Conservation (phyloP, 2,888 invertebrate genomes). For the Brachyptera putata region DNA sequence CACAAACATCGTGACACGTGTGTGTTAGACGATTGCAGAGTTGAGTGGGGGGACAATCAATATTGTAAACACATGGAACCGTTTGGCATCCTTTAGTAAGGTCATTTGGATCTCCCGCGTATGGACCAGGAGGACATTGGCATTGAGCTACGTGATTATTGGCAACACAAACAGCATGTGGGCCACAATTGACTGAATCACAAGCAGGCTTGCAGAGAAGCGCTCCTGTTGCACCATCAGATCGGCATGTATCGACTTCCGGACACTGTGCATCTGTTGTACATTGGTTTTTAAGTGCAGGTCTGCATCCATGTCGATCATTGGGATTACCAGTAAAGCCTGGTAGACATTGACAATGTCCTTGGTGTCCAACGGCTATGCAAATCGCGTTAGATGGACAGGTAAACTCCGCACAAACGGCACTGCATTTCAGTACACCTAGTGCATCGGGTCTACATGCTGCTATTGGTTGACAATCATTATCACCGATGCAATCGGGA, state of each 20-base stretch:
- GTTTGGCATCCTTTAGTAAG: constrained; percentile 66
- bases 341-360: constrained; percentile 75
- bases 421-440: constrained; percentile 76
- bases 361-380: constrained; percentile 65
- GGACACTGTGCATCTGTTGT: constrained; percentile 74
- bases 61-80: constrained; percentile 82
- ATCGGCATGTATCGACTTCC: constrained; percentile 74
- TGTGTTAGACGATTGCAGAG: constrained; percentile 79
- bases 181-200: constrained; percentile 71
- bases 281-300: constrained; percentile 69
- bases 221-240: constrained; percentile 51
- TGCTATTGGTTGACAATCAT: constrained; percentile 64
- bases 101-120: constrained; percentile 81
- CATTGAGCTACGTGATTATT: constrained; percentile 88
- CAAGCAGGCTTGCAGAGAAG: constrained; percentile 75
- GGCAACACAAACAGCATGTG: constrained; percentile 80
- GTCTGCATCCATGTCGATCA: constrained; percentile 80
- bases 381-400: constrained; percentile 83
- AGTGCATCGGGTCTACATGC: constrained; percentile 80
- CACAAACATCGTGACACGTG: constrained; percentile 76
- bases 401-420: constrained; percentile 74
- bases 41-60: constrained; percentile 74
- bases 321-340: constrained; percentile 88
- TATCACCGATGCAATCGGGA: constrained; percentile 69
- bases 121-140: constrained; percentile 83